Evolutionary conservation across 2,797 vertebrate genomes (phyloP), one percentile per base, ranked within the genome.

Genomic region (Xenops minutus): DNA sequence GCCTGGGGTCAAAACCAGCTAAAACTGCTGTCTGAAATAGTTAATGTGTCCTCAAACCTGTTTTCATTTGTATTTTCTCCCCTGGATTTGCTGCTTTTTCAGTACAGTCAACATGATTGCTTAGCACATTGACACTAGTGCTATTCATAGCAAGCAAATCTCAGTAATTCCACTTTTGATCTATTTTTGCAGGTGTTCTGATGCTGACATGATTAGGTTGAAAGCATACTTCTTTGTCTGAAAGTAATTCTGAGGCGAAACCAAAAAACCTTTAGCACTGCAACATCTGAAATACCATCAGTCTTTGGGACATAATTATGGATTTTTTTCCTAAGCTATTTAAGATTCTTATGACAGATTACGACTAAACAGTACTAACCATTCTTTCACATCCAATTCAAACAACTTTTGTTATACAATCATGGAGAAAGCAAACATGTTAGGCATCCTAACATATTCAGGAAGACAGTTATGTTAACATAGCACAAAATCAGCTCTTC

Each of bases 151-250:
- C 90, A 89, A 64, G 56, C 59, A 95, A 93, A 76, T 63, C 72
- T 93, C 87, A 92, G 87, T 92, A 95, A 96, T 84, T 86, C 48
- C 2, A 10, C 61, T 78, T 97, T 95, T 96, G 95, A 95, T 96
- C 92, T 97, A 93, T 94, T 97, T 95, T 96, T 96, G 92, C 95
- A 95, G 94, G 84, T 95, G 86, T 93, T 92, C 83, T 82, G 83
- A 92, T 82, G 69, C 75, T 90, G 90, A 93, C 86, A 92, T 68
- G 85, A 94, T 92, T 88, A 94, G 89, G 63, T 69, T 88, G 64
- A 92, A 39, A 94, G 74, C 49, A 59, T 46, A 79, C 44, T 80
- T 72, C 74, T 94, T 92, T 91, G 54, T 95, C 86, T 94, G 59
- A 92, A 95, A 96, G 62, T 58, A 82, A 89, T 85, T 94, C 58